These are phyloP conservation scores for Xyrauchen texanus DNA, from an alignment of 2,113 vertebrate species.

Conservation along the genomic window DNA sequence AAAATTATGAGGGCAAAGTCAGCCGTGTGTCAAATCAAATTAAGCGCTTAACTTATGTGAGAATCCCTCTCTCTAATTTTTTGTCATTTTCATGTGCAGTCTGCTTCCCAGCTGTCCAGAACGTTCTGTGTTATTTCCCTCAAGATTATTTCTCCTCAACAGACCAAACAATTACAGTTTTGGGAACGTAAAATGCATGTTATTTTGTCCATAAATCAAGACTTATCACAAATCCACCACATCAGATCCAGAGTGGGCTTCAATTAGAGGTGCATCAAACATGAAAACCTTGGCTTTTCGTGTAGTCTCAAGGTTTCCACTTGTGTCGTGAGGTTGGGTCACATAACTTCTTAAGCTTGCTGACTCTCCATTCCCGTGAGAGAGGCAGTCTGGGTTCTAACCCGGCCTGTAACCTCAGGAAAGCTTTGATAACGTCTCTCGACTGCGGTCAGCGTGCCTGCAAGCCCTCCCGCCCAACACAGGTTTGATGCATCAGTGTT, in stretches of 20 bases:
- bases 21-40: slow-evolving; percentile 49
- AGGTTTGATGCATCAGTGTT: slow-evolving; percentile 7
- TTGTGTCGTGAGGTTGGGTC: neutral
- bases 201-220: slow-evolving; percentile 1
- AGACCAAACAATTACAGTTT: neutral
- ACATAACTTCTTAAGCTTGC: slow-evolving; percentile 23
- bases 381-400: slow-evolving; percentile 17
- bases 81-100: slow-evolving; percentile 24
- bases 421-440: slow-evolving; percentile 48
- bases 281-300: neutral
- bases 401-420: slow-evolving; percentile 45
- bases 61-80: slow-evolving; percentile 53
- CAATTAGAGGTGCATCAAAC: neutral
- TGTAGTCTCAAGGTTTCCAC: too few relatives aligned
- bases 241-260: neutral
- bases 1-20: slow-evolving; percentile 50
- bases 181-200: neutral
- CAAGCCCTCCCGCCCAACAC: slow-evolving; percentile 16
- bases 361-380: slow-evolving; percentile 34
- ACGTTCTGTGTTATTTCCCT: neutral
- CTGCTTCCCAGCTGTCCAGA: slow-evolving; percentile 1
- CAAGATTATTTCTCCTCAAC: neutral
- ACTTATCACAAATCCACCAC: neutral
- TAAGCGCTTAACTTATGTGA: slow-evolving; percentile 49
- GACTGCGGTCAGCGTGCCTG: slow-evolving; percentile 38